phyloP scores from a whole-genome alignment of 2,113 vertebrate species.

The Chloropsis hardwickii region DNA sequence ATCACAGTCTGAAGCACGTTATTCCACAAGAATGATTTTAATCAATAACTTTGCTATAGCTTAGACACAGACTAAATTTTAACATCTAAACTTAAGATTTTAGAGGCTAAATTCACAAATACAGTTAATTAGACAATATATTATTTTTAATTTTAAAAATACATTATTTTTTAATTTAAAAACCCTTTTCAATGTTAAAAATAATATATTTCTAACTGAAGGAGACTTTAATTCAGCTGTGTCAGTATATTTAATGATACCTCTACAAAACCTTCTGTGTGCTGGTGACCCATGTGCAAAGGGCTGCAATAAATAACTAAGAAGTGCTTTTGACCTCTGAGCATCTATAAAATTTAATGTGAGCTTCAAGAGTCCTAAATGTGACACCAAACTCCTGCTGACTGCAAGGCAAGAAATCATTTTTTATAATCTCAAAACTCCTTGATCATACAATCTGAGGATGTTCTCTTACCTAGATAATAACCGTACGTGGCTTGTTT shows the following conservation, averaged over 20 bases:
- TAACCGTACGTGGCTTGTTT: slow-evolving; percentile 96
- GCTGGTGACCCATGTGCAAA: neutral
- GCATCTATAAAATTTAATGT: neutral
- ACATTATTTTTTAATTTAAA: neutral
- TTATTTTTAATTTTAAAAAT: neutral
- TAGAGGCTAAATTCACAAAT: neutral
- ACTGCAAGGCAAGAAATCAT: neutral
- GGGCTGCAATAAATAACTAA: neutral
- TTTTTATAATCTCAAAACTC: neutral
- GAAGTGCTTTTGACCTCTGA: neutral
- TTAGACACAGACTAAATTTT: neutral
- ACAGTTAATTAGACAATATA: neutral
- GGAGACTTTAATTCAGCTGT: neutral
- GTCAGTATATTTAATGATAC: neutral
- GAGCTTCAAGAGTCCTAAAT: neutral
- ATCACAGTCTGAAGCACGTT: neutral
- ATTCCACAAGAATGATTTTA: neutral
- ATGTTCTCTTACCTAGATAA: slow-evolving; percentile 83
- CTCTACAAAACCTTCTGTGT: neutral
- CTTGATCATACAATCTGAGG: neutral
- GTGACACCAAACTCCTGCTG: neutral
- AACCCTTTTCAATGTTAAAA: neutral
- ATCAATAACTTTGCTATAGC: neutral
- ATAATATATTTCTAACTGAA: neutral
- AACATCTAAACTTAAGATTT: neutral